phyloP scores from a whole-genome alignment of 2,888 invertebrate genomes.

The Sialis lutaria region DNA sequence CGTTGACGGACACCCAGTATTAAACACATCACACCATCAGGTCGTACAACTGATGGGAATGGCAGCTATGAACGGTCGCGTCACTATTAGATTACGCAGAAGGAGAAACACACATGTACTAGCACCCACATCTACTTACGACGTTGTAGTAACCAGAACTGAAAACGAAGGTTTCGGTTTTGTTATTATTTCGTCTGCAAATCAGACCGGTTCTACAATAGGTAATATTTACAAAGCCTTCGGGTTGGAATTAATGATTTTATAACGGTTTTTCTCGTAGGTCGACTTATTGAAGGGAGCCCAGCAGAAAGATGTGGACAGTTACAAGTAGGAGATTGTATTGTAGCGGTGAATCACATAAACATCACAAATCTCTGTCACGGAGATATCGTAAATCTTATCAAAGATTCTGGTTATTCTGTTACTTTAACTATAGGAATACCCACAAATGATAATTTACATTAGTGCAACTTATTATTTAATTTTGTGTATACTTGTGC shows the following conservation, averaged over 20 bases:
- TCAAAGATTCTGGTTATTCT: conserved; percentile 86
- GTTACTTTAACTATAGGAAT: conserved; percentile 70
- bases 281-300: conserved; percentile 85
- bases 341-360: conserved; percentile 85
- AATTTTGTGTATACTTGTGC: background rate
- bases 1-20: conserved; percentile 56
- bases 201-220: conserved; percentile 74
- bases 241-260: background rate
- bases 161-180: conserved; percentile 98
- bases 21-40: conserved; percentile 76
- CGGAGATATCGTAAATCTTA: conserved; percentile 91
- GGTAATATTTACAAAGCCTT: conserved; percentile 31
- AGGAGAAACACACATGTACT: conserved; percentile 23
- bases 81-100: conserved; percentile 58
- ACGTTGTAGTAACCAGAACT: conserved; percentile 76
- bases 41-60: conserved; percentile 86
- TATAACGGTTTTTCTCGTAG: conserved; percentile 27
- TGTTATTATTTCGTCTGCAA: conserved; percentile 92
- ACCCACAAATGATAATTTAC: conserved; percentile 28
- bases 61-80: conserved; percentile 75
- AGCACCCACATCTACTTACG: conserved; percentile 45
- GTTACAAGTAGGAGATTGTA: conserved; percentile 86
- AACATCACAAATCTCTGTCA: conserved; percentile 85
- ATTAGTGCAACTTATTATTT: conserved; percentile 7
- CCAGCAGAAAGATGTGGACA: conserved; percentile 89